Conservation (phyloP, 2,888 invertebrate genomes). For the Augiades crinisus region DNA sequence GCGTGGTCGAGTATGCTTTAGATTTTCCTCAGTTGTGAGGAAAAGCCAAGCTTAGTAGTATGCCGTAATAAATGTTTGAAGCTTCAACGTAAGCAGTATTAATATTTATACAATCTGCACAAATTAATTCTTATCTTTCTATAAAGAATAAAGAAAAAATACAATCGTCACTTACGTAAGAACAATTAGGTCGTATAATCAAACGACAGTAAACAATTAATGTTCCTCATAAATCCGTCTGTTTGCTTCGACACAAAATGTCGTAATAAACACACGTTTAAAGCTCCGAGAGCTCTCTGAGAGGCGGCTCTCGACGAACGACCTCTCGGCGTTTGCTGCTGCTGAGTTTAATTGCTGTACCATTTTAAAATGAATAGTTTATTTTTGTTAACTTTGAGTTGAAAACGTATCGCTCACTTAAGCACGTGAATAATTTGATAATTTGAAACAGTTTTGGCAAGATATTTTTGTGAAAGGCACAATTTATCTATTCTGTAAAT, state of each 20-base stretch:
- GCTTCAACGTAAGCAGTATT: too few species aligned
- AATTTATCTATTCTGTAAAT: too few species aligned
- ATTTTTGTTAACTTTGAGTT: neutral
- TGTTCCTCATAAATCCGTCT: neutral
- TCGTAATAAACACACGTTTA: slow-evolving; percentile 9
- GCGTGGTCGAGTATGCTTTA: too few species aligned
- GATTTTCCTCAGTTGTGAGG: too few species aligned
- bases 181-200: neutral
- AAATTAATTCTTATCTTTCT: too few species aligned
- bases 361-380: slow-evolving; percentile 8
- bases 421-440: neutral
- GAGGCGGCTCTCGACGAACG: slow-evolving; percentile 7
- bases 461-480: too few species aligned
- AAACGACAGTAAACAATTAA: slow-evolving; percentile 3
- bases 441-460: too few species aligned
- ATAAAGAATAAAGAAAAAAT: too few species aligned
- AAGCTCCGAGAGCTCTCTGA: neutral
- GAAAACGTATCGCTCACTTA: neutral
- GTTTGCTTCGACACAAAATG: slow-evolving; percentile 6
- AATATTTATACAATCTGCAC: too few species aligned
- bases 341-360: slow-evolving; percentile 10
- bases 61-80: too few species aligned
- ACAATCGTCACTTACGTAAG: neutral
- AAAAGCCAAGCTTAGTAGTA: too few species aligned
- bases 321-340: slow-evolving; percentile 8